phyloP scores from a whole-genome alignment of 2,888 invertebrate genomes.

The Ophion ellenae region DNA sequence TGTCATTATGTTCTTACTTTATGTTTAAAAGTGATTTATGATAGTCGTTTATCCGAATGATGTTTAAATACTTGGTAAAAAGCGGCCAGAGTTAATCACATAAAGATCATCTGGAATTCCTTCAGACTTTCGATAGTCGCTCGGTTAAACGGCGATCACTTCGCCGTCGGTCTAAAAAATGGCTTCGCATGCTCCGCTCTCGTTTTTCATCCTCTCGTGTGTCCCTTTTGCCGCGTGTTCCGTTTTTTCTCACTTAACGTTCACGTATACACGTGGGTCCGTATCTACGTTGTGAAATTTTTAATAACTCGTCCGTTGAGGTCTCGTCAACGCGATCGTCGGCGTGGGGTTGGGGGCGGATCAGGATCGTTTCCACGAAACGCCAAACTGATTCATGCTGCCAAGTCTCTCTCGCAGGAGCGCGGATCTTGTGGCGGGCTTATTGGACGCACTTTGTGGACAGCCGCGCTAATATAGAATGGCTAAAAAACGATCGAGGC shows the following conservation, averaged over 20 bases:
- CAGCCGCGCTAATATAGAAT: conserved; percentile 8
- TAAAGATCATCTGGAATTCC: conserved; percentile 51
- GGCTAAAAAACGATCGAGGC: conserved; percentile 33
- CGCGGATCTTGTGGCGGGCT: not conserved
- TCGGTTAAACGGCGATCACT: conserved; percentile 59
- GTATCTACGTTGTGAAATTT: conserved; percentile 44
- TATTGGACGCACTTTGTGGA: conserved; percentile 25
- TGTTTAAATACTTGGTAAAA: conserved; percentile 5
- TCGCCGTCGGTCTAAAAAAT: conserved; percentile 64
- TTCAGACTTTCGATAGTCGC: conserved; percentile 34
- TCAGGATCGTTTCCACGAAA: conserved; percentile 60
- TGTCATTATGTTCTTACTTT: not conserved
- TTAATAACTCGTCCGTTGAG: conserved; percentile 58
- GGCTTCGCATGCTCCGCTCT: conserved; percentile 46
- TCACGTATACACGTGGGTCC: conserved; percentile 12
- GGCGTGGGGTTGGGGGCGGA: not conserved
- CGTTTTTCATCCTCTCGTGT: conserved; percentile 22
- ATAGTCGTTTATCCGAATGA: not conserved
- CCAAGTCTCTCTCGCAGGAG: conserved; percentile 6
- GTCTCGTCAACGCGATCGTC: conserved; percentile 40
- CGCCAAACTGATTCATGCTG: conserved; percentile 60
- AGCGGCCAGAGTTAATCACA: conserved; percentile 11
- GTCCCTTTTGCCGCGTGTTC: conserved; percentile 15
- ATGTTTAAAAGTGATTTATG: no score
- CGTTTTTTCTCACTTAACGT: conserved; percentile 34